A percentile compares a stretch with the other conserved stretches of the same genome.
Conservation (phyloP, 2,113 vertebrate species). For the Glareola pratincola region DNA sequence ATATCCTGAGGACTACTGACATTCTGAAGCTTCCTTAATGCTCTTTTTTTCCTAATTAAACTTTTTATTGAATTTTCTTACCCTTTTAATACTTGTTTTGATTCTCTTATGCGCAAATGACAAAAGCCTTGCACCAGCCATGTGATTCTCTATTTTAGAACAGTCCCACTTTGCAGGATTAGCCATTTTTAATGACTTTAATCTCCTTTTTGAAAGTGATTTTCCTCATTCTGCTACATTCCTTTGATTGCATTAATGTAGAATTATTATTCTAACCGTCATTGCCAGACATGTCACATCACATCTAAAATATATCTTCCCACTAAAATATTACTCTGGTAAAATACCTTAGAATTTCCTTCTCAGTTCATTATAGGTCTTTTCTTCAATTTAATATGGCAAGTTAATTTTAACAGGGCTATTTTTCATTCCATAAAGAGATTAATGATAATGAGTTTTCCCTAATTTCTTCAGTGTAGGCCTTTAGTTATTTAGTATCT, state of each 20-base stretch:
- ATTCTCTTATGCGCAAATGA: slow-evolving; percentile 79
- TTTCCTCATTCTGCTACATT: slow-evolving; percentile 78
- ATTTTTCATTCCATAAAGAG: slow-evolving; percentile 56
- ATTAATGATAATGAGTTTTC: slow-evolving; percentile 61
- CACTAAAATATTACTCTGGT: slow-evolving; percentile 20
- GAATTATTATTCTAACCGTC: slow-evolving; percentile 74
- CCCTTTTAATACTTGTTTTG: slow-evolving; percentile 80
- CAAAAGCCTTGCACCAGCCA: slow-evolving; percentile 86
- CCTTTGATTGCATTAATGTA: slow-evolving; percentile 76
- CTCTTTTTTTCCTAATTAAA: slow-evolving; percentile 84
- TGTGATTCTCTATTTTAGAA: slow-evolving; percentile 87
- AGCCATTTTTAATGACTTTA: slow-evolving; percentile 93
- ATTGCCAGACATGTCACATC: slow-evolving; percentile 30
- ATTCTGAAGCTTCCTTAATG: slow-evolving; percentile 46
- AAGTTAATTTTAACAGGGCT: slow-evolving; percentile 36
- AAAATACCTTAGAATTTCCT: slow-evolving; percentile 46
- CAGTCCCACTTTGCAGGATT: slow-evolving; percentile 90
- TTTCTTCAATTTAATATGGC: slow-evolving; percentile 27
- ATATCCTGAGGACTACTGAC: slow-evolving; percentile 7
- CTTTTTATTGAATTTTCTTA: slow-evolving; percentile 83
- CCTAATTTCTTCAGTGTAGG: slow-evolving; percentile 35
- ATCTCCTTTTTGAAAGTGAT: slow-evolving; percentile 85
- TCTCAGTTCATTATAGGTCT: slow-evolving; percentile 34
- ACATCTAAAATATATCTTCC: slow-evolving; percentile 23
- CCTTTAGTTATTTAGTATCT: slow-evolving; percentile 4